Evolutionary conservation across 2,797 vertebrate species (phyloP).

Genomic region (Synanceia verrucosa): DNA sequence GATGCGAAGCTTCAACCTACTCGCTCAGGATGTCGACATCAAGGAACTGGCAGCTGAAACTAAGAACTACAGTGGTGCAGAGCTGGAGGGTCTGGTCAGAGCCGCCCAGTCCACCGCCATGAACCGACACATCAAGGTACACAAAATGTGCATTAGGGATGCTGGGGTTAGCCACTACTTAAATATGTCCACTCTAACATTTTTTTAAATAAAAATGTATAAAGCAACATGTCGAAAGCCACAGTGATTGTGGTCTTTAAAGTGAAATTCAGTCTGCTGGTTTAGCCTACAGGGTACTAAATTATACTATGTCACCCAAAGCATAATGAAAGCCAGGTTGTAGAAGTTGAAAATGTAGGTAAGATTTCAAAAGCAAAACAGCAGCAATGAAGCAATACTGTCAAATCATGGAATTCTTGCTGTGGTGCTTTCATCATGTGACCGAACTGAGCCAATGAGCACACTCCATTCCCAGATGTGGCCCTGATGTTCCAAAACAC

Average conservation of each 20-base stretch:
- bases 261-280: neutral
- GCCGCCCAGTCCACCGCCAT: conserved; percentile 98
- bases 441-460: neutral
- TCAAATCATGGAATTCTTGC: neutral
- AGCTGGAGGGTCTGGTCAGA: conserved; percentile 94
- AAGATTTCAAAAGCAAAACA: neutral
- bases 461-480: neutral
- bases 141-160: neutral
- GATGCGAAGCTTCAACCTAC: conserved; percentile 91
- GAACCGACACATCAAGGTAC: conserved; percentile 97
- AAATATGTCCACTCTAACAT: too few species aligned
- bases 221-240: neutral
- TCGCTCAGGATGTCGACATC: conserved; percentile 87
- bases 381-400: neutral
- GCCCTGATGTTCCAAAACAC: neutral
- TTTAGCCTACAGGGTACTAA: neutral
- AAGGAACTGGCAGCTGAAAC: conserved; percentile 91
- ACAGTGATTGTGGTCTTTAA: neutral
- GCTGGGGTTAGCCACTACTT: too few species aligned
- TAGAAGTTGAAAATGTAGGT: neutral
- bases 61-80: conserved; percentile 98
- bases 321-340: neutral
- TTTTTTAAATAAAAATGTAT: neutral
- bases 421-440: neutral
- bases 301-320: neutral